phyloP scores from a whole-genome alignment of 2,888 invertebrate species.

The Mongoloraphidia duomilia region DNA sequence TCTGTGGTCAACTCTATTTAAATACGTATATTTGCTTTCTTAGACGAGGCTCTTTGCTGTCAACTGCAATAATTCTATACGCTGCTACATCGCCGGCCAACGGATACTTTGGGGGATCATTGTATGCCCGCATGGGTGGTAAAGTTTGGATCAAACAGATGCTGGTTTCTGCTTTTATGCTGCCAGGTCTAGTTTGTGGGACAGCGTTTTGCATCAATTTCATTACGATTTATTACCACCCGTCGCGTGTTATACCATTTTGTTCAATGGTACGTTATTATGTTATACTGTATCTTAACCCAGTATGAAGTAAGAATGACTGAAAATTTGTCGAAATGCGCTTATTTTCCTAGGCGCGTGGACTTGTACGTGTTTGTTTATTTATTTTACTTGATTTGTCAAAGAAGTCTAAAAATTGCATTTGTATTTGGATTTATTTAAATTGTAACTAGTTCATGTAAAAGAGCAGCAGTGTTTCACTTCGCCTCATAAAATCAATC shows the following conservation, averaged over 20 bases:
- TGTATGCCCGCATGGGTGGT: conserved; percentile 94
- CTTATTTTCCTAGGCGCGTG: no score
- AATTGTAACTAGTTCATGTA: neutral
- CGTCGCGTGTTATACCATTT: conserved; percentile 96
- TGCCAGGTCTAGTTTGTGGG: conserved; percentile 87
- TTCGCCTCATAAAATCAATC: neutral
- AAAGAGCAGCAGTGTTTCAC: neutral
- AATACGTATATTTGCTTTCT: conserved; percentile 8
- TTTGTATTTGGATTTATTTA: neutral
- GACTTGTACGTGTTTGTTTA: no score
- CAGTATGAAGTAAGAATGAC: no score
- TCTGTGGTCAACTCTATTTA: no score
- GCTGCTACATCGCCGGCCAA: conserved; percentile 97
- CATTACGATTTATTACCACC: conserved; percentile 99
- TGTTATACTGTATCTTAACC: no score
- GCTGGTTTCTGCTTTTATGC: conserved; percentile 86
- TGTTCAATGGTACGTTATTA: conserved; percentile 73
- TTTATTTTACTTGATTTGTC: no score
- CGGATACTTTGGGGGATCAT: conserved; percentile 94
- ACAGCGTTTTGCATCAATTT: conserved; percentile 98
- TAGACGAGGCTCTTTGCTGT: conserved; percentile 82
- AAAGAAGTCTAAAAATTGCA: no score
- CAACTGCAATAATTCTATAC: conserved; percentile 96
- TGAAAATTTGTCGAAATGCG: no score
- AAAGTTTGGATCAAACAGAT: conserved; percentile 96